Evolutionary conservation across 2,888 invertebrate genomes (phyloP), one percentile per base, ranked within the genome.

Genomic region (Diarsia dahlii): DNA sequence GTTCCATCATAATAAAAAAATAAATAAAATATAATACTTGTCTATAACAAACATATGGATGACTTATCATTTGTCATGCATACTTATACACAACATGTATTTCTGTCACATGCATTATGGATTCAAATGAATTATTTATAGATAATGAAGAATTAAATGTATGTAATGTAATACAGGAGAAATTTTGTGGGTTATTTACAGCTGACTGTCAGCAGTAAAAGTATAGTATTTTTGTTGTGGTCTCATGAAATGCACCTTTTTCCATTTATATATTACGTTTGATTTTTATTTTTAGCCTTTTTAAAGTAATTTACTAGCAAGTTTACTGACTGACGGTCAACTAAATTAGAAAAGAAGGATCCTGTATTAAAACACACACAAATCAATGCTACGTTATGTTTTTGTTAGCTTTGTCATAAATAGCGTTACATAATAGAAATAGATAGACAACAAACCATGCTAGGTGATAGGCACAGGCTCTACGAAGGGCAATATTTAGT

Each of bases 381-480:
- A 69, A 84, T 84, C 85, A 78, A 92, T 90, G 88, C 89, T 88
- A 86, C 89, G 90, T 93, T 91, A 87, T 85, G 82, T 86, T 91
- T 87, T 90, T 93, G 93, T 95, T 95, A 95, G 95, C 94, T 86
- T 91, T 91, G 91, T 93, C 89, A 93, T 91, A 88, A 83, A 88
- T 88, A 88, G 88, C 88, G 88, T 88, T 88, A 88, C 82, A 85
- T 83, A 82, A 92, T 91, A 95, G 94, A 90, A 91, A 93, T 91
- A 92, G 93, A 93, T 90, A 94, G 91, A 93, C 92, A 93, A 92
- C 92, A 93, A 94, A 92, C 93, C 95, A 96, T 96, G 96, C 96
- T 93, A 91, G 92, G 95, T 95, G 95, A 95, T 91, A 93, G 94
- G 95, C 95, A 94, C 94, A 95, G 96, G 96, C 95, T 95, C 95